These are phyloP conservation scores for Poecilia velifera DNA, from an alignment of 2,797 vertebrate species.

Conservation along the genomic window DNA sequence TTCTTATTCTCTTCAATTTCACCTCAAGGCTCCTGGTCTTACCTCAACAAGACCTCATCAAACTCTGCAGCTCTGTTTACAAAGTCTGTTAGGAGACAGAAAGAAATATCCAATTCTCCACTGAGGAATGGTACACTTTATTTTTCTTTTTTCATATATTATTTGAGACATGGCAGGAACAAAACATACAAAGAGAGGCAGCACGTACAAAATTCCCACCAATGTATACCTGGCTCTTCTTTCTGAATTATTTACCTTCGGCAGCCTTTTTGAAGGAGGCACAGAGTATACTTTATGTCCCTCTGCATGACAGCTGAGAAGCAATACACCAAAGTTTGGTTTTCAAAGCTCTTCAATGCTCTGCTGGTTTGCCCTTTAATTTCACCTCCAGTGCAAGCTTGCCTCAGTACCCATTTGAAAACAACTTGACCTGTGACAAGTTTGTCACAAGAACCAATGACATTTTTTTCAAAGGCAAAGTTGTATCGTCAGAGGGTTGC, in stretches of 20 bases:
- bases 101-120: conserved; percentile 65
- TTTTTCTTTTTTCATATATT: conserved; percentile 52
- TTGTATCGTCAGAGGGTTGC: conserved; percentile 37
- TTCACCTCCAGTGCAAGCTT: conserved; percentile 64
- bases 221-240: conserved; percentile 54
- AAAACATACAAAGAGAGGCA: conserved; percentile 57
- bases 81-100: conserved; percentile 62
- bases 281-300: conserved; percentile 60
- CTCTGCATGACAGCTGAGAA: conserved; percentile 66
- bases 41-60: conserved; percentile 67
- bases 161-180: conserved; percentile 66
- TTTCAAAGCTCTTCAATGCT: conserved; percentile 69
- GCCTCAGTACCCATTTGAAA: conserved; percentile 66
- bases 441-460: conserved; percentile 55
- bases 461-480: conserved; percentile 62
- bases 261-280: conserved; percentile 57
- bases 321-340: conserved; percentile 64
- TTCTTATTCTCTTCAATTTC: conserved; percentile 66
- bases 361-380: conserved; percentile 73
- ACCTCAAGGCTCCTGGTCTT: conserved; percentile 56
- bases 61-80: conserved; percentile 67
- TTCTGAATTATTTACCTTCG: conserved; percentile 75
- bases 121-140: conserved; percentile 45
- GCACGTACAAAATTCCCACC: conserved; percentile 56
- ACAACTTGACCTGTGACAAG: conserved; percentile 69